Evolutionary conservation across 1,140 invertebrate genomes (phyloP).

Genomic region (Tetragnatha versicolor): DNA sequence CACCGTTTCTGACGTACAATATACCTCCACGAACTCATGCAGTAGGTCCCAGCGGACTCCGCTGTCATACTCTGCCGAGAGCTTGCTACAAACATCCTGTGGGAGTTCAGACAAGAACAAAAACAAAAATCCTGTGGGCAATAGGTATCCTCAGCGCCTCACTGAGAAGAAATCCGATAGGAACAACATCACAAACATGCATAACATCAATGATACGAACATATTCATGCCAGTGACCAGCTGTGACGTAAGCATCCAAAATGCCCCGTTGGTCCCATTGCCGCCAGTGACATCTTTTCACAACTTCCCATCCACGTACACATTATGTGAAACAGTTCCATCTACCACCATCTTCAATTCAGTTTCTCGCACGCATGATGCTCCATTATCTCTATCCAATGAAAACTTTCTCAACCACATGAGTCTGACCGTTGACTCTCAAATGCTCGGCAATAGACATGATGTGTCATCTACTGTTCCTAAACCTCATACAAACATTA

Average conservation of each 20-base stretch:
- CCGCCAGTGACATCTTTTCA: constrained; percentile 44
- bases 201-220: constrained; percentile 29
- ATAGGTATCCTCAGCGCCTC: constrained; percentile 20
- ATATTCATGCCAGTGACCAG: constrained; percentile 42
- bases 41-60: constrained; percentile 30
- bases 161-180: constrained; percentile 40
- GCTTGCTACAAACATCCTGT: constrained; percentile 60
- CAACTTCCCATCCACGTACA: constrained; percentile 36
- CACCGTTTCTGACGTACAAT: constrained; percentile 24
- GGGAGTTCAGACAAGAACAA: constrained; percentile 45
- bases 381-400: constrained; percentile 33
- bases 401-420: constrained; percentile 49
- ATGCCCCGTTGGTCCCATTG: constrained; percentile 46
- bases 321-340: constrained; percentile 34
- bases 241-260: constrained; percentile 43
- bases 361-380: constrained; percentile 22
- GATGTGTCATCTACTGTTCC: constrained; percentile 34
- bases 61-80: constrained; percentile 62
- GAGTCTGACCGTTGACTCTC: constrained; percentile 42
- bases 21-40: constrained; percentile 14
- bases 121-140: not conserved
- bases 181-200: constrained; percentile 25
- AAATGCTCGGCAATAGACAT: constrained; percentile 42
- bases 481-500: constrained; percentile 41
- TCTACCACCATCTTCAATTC: constrained; percentile 45